phyloP scores from a whole-genome alignment of 1,140 invertebrate species.

The Colletes gigas region DNA sequence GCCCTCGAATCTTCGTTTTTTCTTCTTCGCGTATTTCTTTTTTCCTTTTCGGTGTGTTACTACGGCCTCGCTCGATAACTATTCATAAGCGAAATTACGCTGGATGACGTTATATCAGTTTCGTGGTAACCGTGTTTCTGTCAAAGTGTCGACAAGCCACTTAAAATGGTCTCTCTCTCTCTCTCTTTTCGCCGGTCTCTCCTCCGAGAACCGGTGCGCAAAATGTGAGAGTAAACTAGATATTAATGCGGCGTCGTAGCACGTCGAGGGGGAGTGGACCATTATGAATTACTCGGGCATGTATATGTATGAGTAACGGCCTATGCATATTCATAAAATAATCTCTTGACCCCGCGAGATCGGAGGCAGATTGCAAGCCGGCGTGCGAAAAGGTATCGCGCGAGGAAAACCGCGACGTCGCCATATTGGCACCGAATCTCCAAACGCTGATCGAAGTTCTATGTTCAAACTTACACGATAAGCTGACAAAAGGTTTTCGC shows the following conservation, averaged over 20 bases:
- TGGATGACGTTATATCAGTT: constrained; percentile 60
- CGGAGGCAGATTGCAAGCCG: constrained; percentile 52
- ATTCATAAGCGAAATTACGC: constrained; percentile 66
- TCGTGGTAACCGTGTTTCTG: constrained; percentile 66
- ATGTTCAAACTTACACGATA: too few species aligned
- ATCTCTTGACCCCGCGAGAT: constrained; percentile 68
- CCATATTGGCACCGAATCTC: background rate
- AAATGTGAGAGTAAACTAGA: constrained; percentile 65
- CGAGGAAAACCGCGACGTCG: constrained; percentile 43
- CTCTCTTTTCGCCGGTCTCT: background rate
- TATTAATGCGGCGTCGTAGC: constrained; percentile 64
- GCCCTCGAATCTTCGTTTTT: background rate
- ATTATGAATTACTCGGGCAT: constrained; percentile 66
- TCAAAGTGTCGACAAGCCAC: constrained; percentile 66
- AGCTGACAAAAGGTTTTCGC: too few species aligned
- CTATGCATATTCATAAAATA: constrained; percentile 68
- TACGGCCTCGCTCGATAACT: constrained; percentile 46
- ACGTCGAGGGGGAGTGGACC: constrained; percentile 60
- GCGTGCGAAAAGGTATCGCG: constrained; percentile 44
- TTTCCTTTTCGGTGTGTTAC: background rate
- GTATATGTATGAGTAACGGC: constrained; percentile 65
- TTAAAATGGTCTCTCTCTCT: constrained; percentile 47
- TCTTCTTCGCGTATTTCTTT: background rate
- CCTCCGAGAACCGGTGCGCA: constrained; percentile 19
- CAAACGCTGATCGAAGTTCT: background rate